These are phyloP conservation scores for Atopsyche davidsoni DNA, from an alignment of 1,140 invertebrate genomes.

Conservation along the genomic window DNA sequence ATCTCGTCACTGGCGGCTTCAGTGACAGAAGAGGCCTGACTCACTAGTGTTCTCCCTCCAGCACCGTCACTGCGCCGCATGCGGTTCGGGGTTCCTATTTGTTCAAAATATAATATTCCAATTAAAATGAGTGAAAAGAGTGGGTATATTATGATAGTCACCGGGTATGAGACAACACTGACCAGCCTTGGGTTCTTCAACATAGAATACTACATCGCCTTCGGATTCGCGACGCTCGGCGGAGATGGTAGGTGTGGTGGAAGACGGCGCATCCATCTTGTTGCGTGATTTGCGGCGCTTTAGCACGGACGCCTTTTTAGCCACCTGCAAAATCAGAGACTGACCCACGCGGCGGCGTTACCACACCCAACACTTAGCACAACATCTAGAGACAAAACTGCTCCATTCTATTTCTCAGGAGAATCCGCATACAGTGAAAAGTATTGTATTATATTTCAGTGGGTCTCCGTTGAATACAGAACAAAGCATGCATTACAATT, in stretches of 20 bases:
- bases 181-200: constrained; percentile 62
- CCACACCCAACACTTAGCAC: constrained; percentile 31
- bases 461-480: too few relatives aligned
- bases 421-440: too few relatives aligned
- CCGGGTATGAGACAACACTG: constrained; percentile 21
- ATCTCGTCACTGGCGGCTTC: constrained; percentile 68
- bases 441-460: too few relatives aligned
- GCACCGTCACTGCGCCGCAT: constrained; percentile 51
- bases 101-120: background rate
- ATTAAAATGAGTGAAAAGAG: too few relatives aligned
- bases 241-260: constrained; percentile 20
- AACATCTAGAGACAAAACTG: constrained; percentile 24
- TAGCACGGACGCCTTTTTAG: constrained; percentile 66
- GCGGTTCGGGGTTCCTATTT: constrained; percentile 58
- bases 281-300: constrained; percentile 64
- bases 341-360: constrained; percentile 41
- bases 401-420: too few relatives aligned
- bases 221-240: constrained; percentile 50
- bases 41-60: constrained; percentile 52
- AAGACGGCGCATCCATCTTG: constrained; percentile 55
- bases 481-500: too few relatives aligned
- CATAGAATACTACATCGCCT: constrained; percentile 64
- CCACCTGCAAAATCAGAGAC: constrained; percentile 65
- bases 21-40: constrained; percentile 62
- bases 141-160: too few relatives aligned